Evolutionary conservation across 2,888 invertebrate genomes (phyloP), one percentile per base, ranked within the genome.

Genomic region (Drosophila anomalata): DNA sequence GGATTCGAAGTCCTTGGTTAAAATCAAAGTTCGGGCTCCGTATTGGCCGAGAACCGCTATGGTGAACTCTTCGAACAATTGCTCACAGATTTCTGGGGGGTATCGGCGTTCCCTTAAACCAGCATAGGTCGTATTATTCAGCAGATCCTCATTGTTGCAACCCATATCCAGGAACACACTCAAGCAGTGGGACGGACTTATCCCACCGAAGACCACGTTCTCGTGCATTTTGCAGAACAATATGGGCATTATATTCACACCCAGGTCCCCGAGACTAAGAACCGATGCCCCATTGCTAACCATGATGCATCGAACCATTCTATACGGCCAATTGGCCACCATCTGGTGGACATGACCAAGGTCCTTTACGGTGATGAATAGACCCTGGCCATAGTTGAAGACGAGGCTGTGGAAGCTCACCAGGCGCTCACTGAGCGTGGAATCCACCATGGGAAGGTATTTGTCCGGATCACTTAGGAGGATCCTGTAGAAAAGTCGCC

Each of bases 21-120:
- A 67, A 8, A 85, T 75, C 1, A 82, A 7, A 0, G 73, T 31
- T 0, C 74, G 79, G 0, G 71, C 46, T 0, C 84, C 84, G 24
- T 63, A 87, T 0, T 69, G 29, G 0, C 73, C 70, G 4, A 77
- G 0, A 1, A 77, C 72, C 0, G 82, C 70, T n/a, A 71, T 0
- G 0, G 60, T 66, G 29, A 85, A 82, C 51, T 85, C 84, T 50
- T 87, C 83, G 11, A 85, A 79, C 14, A 85, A 65, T 6, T 58
- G 46, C 0, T 69, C 55, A 14, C 47, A 77, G 0, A 73, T 60
- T 0, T 47, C 6, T 0, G 42, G 46, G 0, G 50, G 7, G 6
- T 44, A 7, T 0, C 84, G 88, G 0, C 2, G 51, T 17, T 76
- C 48, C 4, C 7, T 53, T 3, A 87, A 0, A 0, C 84, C 84